Evolutionary conservation across 2,797 vertebrate genomes (phyloP).

Genomic region (Australoheros facetus): DNA sequence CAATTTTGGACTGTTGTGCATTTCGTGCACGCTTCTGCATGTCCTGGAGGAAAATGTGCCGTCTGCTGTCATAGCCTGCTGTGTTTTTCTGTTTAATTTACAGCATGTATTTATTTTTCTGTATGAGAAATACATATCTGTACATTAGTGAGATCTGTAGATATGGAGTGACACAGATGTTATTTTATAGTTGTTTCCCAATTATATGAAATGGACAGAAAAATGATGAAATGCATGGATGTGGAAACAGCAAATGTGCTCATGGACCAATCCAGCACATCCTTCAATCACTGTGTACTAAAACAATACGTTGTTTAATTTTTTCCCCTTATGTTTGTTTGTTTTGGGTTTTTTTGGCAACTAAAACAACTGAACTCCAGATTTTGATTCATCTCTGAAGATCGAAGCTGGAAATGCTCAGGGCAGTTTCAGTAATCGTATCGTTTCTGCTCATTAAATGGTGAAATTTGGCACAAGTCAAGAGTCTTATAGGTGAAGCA

Average conservation of each 20-base stretch:
- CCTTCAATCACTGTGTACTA: not conserved
- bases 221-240: not conserved
- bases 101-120: not conserved
- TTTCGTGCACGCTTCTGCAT: not conserved
- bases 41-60: not conserved
- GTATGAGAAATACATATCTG: not conserved
- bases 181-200: not conserved
- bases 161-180: not conserved
- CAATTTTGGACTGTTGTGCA: not conserved
- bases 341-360: not conserved
- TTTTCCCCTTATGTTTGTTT: not conserved
- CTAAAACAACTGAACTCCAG: not conserved
- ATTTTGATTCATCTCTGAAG: not conserved
- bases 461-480: not conserved
- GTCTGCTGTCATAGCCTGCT: not conserved
- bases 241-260: not conserved
- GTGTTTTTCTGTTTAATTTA: not conserved
- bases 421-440: not conserved
- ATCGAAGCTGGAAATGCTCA: not conserved
- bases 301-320: not conserved
- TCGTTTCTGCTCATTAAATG: not conserved
- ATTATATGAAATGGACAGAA: not conserved
- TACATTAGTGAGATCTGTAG: not conserved
- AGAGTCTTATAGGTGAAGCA: not conserved
- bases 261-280: not conserved